phyloP scores from a whole-genome alignment of 2,797 vertebrate genomes.

The Sebastes miniatus region DNA sequence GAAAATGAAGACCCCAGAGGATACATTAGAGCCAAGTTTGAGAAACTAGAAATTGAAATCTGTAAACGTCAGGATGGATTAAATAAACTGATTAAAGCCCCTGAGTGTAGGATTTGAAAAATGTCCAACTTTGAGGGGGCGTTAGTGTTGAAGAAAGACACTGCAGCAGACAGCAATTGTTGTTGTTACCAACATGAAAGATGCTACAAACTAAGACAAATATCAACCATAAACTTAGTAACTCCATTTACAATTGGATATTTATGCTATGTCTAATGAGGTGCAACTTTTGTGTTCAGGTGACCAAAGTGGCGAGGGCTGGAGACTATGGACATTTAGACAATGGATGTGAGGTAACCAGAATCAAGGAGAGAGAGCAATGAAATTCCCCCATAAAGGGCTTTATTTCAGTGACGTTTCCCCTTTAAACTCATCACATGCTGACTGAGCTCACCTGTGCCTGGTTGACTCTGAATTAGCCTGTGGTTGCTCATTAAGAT shows the following conservation, averaged over 20 bases:
- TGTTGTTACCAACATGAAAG: background rate
- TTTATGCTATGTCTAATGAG: background rate
- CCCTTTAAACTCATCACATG: no score
- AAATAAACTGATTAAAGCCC: background rate
- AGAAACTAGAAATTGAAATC: background rate
- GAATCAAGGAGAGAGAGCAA: no score
- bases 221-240: background rate
- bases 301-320: no score
- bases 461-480: no score
- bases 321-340: no score
- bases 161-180: background rate
- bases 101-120: background rate
- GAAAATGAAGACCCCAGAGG: slow-evolving; percentile 65
- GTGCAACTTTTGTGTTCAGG: background rate
- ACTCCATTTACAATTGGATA: background rate
- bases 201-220: background rate
- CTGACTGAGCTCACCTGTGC: no score
- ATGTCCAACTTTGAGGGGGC: background rate
- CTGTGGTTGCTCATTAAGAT: no score
- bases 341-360: no score
- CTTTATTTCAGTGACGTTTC: no score
- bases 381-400: no score
- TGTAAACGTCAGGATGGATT: background rate
- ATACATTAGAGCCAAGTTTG: background rate
- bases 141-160: background rate